Percentiles rank a stretch among this genome's conserved stretches.
These are phyloP conservation scores for Lithophane leautieri DNA, from an alignment of 2,888 invertebrate genomes.

Conservation along the genomic window DNA sequence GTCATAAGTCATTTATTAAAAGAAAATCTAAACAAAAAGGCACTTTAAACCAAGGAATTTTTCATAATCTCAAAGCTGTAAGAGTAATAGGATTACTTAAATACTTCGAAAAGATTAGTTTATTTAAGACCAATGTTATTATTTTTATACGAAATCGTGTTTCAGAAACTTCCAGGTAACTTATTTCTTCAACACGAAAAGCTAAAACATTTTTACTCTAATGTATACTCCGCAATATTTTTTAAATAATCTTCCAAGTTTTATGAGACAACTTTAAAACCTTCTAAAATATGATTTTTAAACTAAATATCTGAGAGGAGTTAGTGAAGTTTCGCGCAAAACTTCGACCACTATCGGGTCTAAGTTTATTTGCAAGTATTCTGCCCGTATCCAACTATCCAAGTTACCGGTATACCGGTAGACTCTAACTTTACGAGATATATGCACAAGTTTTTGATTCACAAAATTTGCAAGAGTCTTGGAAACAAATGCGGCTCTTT, in stretches of 20 bases:
- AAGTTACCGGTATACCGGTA: slow-evolving; percentile 24
- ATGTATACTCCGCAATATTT: slow-evolving; percentile 8
- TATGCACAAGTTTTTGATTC: slow-evolving; percentile 38
- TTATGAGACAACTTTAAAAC: slow-evolving; percentile 20
- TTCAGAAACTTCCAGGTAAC: slow-evolving; percentile 9
- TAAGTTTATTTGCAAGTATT: slow-evolving; percentile 56
- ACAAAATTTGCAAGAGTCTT: slow-evolving; percentile 16
- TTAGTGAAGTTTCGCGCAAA: slow-evolving; percentile 30
- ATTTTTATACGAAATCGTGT: slow-evolving; percentile 21
- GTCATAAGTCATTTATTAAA: not conserved
- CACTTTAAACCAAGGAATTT: not conserved
- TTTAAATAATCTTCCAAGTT: slow-evolving; percentile 29
- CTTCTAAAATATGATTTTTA: slow-evolving; percentile 50
- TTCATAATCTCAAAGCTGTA: not conserved
- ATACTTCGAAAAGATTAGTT: slow-evolving; percentile 18
- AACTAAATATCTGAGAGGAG: slow-evolving; percentile 55
- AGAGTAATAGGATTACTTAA: slow-evolving; percentile 31
- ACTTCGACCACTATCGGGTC: slow-evolving; percentile 50
- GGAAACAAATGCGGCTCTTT: slow-evolving; percentile 2
- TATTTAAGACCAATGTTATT: not conserved
- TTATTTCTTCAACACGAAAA: not conserved
- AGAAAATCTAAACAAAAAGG: not conserved
- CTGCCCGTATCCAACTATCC: slow-evolving; percentile 57
- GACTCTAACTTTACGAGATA: slow-evolving; percentile 45
- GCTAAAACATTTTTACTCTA: slow-evolving; percentile 3